phyloP scores from a whole-genome alignment of 1,140 invertebrate species.

The Polyergus mexicanus region DNA sequence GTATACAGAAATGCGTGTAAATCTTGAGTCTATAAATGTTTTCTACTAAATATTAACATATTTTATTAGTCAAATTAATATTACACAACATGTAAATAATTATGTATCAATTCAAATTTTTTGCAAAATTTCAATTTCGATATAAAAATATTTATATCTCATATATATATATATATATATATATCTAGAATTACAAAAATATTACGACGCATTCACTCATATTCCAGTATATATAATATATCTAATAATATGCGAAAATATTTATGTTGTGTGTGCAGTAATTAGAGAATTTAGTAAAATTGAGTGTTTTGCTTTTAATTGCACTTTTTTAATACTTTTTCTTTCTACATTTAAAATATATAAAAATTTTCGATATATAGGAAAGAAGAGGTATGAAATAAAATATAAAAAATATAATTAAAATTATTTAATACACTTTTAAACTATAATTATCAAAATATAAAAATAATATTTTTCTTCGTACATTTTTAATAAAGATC shows the following conservation, averaged over 20 bases:
- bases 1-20: background rate
- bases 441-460: background rate
- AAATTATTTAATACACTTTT: background rate
- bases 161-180: constrained; percentile 5
- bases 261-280: background rate
- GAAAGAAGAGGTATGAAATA: background rate
- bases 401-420: background rate
- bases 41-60: background rate
- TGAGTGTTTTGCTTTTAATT: background rate
- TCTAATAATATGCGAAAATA: background rate
- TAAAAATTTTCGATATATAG: too few relatives aligned
- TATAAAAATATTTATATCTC: background rate
- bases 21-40: background rate
- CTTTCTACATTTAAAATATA: too few relatives aligned
- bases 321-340: background rate
- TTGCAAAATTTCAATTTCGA: background rate
- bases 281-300: background rate
- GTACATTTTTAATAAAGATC: constrained; percentile 16
- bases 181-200: constrained; percentile 7
- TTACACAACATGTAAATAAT: background rate
- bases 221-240: background rate
- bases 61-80: background rate
- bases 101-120: background rate
- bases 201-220: background rate
- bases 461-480: background rate